Conservation (phyloP, 2,113 vertebrate genomes). For the Propithecus coquereli region DNA sequence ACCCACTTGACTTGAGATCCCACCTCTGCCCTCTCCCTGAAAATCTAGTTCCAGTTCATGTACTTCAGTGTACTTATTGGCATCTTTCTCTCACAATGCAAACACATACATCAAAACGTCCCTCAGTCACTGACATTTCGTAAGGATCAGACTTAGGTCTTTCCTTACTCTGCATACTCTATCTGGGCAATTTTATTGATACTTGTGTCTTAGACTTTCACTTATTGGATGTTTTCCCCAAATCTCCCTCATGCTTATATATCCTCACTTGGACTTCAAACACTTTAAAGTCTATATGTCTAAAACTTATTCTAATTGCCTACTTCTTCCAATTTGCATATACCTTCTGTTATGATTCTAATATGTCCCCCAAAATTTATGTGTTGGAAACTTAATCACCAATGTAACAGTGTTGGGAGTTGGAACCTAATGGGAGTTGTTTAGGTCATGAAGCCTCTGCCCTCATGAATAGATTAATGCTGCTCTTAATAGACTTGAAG, state of each 20-base stretch:
- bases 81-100: background rate
- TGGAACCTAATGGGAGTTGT: background rate
- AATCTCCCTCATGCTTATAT: background rate
- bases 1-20: background rate
- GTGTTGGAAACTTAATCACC: background rate
- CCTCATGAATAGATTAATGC: background rate
- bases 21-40: background rate
- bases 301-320: background rate
- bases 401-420: background rate
- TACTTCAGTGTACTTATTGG: background rate
- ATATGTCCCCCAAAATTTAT: background rate
- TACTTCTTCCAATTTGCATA: background rate
- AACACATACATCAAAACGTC: background rate
- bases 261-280: background rate
- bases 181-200: background rate
- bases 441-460: background rate
- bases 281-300: background rate
- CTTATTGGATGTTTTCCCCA: background rate
- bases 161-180: background rate
- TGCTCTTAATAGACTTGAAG: background rate
- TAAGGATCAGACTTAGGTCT: background rate
- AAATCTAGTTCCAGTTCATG: background rate
- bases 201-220: background rate
- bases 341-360: background rate
- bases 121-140: background rate